phyloP scores from a whole-genome alignment of 2,113 vertebrate genomes.

The Ceratotherium simum region DNA sequence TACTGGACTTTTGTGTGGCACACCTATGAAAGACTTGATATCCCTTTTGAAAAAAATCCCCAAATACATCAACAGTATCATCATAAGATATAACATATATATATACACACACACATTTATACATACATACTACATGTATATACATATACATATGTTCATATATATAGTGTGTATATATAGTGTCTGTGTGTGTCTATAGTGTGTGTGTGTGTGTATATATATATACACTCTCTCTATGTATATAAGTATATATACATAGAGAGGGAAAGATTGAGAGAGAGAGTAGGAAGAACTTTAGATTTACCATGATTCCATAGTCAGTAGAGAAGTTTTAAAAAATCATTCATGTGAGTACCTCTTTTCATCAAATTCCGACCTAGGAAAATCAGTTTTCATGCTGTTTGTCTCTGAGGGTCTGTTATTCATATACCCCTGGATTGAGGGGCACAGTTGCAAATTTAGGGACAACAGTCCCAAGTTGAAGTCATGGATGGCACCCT shows the following conservation, averaged over 20 bases:
- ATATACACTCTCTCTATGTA: too few species aligned
- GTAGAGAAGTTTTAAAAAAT: neutral
- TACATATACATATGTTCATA: neutral
- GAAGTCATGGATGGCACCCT: neutral
- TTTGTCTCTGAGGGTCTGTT: neutral
- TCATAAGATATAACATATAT: neutral
- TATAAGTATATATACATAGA: neutral
- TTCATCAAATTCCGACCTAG: neutral
- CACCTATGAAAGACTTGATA: conserved; percentile 52
- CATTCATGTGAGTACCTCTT: neutral
- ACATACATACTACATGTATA: neutral
- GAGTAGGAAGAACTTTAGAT: conserved; percentile 1
- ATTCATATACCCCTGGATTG: neutral
- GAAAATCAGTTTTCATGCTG: neutral
- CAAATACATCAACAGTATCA: neutral
- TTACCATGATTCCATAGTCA: conserved; percentile 4
- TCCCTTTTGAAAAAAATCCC: conserved; percentile 26
- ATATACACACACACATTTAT: neutral
- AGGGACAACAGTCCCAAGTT: neutral
- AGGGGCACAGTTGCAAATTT: neutral
- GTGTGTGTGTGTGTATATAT: accelerated
- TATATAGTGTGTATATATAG: neutral
- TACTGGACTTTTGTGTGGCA: neutral
- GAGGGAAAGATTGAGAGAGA: neutral
- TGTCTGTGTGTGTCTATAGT: neutral